Evolutionary conservation across 2,797 vertebrate species (phyloP).

Genomic region (Anas acuta): DNA sequence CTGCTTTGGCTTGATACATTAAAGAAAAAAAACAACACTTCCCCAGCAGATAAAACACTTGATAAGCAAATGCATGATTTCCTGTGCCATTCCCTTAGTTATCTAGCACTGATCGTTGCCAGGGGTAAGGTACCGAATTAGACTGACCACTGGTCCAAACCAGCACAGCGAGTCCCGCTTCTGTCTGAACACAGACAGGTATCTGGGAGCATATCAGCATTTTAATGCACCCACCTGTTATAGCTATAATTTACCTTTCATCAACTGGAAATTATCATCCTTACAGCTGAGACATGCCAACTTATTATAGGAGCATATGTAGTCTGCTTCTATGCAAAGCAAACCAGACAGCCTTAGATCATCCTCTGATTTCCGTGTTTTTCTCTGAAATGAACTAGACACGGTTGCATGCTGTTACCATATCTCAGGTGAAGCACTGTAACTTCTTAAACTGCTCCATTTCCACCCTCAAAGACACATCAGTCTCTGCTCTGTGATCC

Average conservation of each 20-base stretch:
- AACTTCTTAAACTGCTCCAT: slow-evolving; percentile 25
- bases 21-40: neutral
- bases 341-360: slow-evolving; percentile 36
- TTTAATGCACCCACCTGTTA: slow-evolving; percentile 22
- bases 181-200: neutral
- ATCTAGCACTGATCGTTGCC: neutral
- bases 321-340: slow-evolving; percentile 16
- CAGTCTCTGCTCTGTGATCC: slow-evolving; percentile 35
- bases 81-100: neutral
- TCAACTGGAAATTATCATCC: slow-evolving; percentile 36
- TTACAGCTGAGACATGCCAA: neutral
- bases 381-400: slow-evolving; percentile 19
- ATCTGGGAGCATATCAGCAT: neutral
- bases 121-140: neutral
- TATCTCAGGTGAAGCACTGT: neutral
- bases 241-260: slow-evolving; percentile 28
- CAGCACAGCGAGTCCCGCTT: neutral
- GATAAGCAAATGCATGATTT: neutral
- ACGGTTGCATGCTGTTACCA: neutral
- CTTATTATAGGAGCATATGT: neutral
- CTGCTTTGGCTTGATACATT: neutral
- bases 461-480: slow-evolving; percentile 47
- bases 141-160: slow-evolving; percentile 3
- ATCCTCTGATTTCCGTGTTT: slow-evolving; percentile 48
- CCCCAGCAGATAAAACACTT: neutral